Conservation (phyloP, 2,113 vertebrate genomes). For the Cichladusa arquata region DNA sequence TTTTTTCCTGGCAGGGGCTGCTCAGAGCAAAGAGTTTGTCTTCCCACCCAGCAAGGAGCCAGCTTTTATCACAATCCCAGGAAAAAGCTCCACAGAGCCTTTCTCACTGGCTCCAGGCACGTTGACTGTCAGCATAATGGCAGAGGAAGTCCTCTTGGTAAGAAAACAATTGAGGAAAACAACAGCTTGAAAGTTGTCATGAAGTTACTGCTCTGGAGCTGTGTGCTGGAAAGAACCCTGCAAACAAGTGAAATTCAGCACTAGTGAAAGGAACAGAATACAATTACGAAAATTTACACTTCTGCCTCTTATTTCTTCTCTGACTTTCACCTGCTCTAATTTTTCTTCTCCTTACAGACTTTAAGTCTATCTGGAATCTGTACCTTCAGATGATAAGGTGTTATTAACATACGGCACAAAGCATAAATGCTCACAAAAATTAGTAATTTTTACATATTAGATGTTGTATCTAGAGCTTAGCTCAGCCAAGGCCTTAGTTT, state of each 20-base stretch:
- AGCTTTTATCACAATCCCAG: constrained; percentile 86
- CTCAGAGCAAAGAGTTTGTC: constrained; percentile 83
- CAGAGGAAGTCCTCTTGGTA: constrained; percentile 89
- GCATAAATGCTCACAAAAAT: background rate
- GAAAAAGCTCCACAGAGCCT: constrained; percentile 80
- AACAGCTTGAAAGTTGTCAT: background rate
- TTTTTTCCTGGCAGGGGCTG: constrained; percentile 68
- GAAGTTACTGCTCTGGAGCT: background rate
- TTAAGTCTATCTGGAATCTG: background rate
- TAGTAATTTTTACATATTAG: background rate
- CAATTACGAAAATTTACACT: background rate
- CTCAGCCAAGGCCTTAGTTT: background rate
- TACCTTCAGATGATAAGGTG: background rate
- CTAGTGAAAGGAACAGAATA: background rate
- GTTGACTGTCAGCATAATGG: constrained; percentile 84
- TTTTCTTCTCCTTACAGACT: background rate
- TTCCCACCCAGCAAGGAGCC: constrained; percentile 84
- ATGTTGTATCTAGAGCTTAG: background rate
- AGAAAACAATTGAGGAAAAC: constrained; percentile 53
- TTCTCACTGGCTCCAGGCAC: constrained; percentile 83
- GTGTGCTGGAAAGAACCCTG: background rate
- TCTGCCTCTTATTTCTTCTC: background rate
- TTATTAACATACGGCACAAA: background rate
- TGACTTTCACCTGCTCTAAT: background rate
- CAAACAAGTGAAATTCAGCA: background rate